phyloP scores from a whole-genome alignment of 2,113 vertebrate genomes.

The Hippocampus comes region DNA sequence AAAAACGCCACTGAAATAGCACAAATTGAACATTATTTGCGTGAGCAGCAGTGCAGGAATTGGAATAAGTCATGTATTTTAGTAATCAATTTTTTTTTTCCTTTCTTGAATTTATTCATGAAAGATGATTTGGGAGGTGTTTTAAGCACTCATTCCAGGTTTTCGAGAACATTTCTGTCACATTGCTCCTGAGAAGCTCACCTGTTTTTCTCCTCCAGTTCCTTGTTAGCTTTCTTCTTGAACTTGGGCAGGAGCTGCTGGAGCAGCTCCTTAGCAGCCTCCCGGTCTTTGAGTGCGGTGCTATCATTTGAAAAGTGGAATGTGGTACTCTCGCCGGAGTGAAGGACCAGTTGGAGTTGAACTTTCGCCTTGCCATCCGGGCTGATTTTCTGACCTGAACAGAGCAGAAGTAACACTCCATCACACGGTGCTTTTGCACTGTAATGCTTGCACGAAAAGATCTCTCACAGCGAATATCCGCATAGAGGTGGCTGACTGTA shows the following conservation, averaged over 20 bases:
- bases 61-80: no score
- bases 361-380: slow-evolving; percentile 98
- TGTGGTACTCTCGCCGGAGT: slow-evolving; percentile 92
- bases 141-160: no score
- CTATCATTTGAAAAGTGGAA: slow-evolving; percentile 97
- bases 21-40: no score
- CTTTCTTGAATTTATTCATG: no score
- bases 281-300: slow-evolving; percentile 89
- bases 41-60: no score
- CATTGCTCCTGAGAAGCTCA: slow-evolving; percentile 34
- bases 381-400: slow-evolving; percentile 97
- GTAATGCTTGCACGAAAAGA: neutral
- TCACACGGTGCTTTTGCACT: neutral
- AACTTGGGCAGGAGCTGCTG: slow-evolving; percentile 97
- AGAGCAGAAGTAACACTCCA: slow-evolving; percentile 1
- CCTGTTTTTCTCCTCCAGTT: slow-evolving; percentile 98
- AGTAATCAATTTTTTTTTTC: no score
- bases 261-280: slow-evolving; percentile 93
- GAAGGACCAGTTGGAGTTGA: slow-evolving; percentile 94
- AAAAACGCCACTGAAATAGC: no score
- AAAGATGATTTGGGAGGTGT: no score
- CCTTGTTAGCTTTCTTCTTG: slow-evolving; percentile 98
- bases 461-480: slow-evolving; percentile 96
- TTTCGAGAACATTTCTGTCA: neutral
- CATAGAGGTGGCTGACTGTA: slow-evolving; percentile 92